Evolutionary conservation across 2,888 invertebrate genomes (phyloP).

Genomic region (Ectemnius continuus): DNA sequence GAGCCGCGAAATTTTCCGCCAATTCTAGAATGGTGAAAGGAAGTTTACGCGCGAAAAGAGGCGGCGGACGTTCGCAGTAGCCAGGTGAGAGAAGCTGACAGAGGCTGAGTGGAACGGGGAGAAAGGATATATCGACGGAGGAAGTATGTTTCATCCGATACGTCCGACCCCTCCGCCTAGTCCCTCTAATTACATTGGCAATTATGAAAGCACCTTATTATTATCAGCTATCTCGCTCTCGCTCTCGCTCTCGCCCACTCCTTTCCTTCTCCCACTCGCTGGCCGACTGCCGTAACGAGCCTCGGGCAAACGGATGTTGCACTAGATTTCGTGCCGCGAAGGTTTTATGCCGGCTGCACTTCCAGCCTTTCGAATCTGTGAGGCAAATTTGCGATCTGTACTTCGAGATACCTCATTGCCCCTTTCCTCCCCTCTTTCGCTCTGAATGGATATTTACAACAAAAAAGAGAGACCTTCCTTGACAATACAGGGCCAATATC

Average conservation of each 20-base stretch:
- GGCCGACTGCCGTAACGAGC: constrained; percentile 52
- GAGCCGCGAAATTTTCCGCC: neutral
- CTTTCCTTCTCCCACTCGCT: constrained; percentile 19
- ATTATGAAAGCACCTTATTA: constrained; percentile 57
- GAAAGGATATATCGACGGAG: constrained; percentile 22
- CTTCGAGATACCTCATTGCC: too few species aligned
- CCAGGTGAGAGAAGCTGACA: constrained; percentile 21
- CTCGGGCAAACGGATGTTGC: constrained; percentile 47
- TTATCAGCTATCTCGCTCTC: constrained; percentile 47
- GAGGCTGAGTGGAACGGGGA: constrained; percentile 10
- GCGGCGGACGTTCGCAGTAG: neutral
- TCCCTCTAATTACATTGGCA: constrained; percentile 67
- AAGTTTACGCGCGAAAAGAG: neutral
- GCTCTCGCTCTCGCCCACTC: too few species aligned
- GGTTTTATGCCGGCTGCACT: constrained; percentile 25
- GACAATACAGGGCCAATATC: too few species aligned
- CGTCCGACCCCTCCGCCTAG: constrained; percentile 42
- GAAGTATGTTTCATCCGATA: constrained; percentile 36
- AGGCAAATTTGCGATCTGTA: too few species aligned
- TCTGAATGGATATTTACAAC: too few species aligned
- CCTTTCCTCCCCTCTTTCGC: too few species aligned
- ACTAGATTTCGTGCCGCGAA: constrained; percentile 30
- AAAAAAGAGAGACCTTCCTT: too few species aligned
- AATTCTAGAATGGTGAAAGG: neutral
- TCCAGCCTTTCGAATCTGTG: constrained; percentile 21